Base-by-base conservation (phyloP, 2,888 invertebrate species). In the Lasioglossum zephyrum region DNA sequence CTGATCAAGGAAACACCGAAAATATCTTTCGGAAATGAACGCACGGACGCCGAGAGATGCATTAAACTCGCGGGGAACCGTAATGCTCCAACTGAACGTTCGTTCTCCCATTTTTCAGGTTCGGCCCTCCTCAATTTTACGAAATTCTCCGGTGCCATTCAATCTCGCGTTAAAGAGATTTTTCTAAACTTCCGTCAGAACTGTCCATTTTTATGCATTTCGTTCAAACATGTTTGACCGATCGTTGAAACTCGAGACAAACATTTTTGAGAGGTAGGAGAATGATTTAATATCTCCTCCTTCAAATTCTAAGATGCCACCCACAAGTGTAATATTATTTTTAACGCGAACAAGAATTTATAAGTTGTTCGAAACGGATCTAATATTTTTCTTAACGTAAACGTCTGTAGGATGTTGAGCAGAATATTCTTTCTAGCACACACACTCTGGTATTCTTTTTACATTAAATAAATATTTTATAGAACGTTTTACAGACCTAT, bases 1-100 rank as follows among this genome's bases (percentile, higher is more conserved):
- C 13, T 77, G 80, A 79, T 84, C 86, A 73, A 86, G 82, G 75
- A 79, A 86, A 88, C 70, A 77, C 57, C 72, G 77, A 66, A 87
- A 85, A 80, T 77, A 83, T 66, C 77, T 79, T 79, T n/a, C 57
- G 63, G 76, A 76, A 72, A 63, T 72, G 75, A 72, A 75, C 79
- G 39, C 26, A 11, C 36, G 73, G 9, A 11, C 41, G 39, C 60
- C 63, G 69, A n/a, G 41, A 41, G 39, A 69, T 39, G 69, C 69
- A 41, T 69, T 69, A 22, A 22, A 36, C 36, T 41, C 69, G 41
- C 36, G 39, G 69, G 36, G 39, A 69, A 69, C 39, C 22, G 41
- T 39, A 69, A 69, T 41, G 11, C 36, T 1, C 39, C 39, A 11
- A 41, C n/a, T 11, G 13, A 11, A 69, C 8, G 36, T 11, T 69